Evolutionary conservation across 2,888 invertebrate species (phyloP).

Genomic region (Clunio marinus): DNA sequence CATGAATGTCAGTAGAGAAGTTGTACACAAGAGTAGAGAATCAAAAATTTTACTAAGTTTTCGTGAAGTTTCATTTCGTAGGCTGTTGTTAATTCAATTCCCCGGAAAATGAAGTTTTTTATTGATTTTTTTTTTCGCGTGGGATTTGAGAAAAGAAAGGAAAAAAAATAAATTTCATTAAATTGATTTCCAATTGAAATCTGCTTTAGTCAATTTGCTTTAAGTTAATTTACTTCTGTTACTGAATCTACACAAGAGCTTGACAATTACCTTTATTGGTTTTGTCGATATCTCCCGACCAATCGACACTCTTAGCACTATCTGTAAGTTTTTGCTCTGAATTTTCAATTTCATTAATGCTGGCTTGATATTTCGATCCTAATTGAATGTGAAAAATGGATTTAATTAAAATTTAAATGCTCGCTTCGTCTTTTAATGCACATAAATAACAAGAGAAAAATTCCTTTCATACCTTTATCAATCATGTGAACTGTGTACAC

Average conservation of each 20-base stretch:
- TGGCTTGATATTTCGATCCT: slow-evolving; percentile 37
- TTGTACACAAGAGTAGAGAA: background rate
- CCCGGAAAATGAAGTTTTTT: background rate
- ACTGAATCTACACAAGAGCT: too few relatives aligned
- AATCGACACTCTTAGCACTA: slow-evolving; percentile 29
- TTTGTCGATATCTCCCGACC: slow-evolving; percentile 19
- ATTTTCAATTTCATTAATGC: slow-evolving; percentile 34
- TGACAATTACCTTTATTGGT: slow-evolving; percentile 35
- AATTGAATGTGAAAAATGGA: slow-evolving; percentile 17
- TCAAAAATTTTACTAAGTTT: slow-evolving; percentile 13
- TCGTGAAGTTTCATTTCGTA: slow-evolving; percentile 5
- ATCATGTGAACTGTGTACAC: slow-evolving; percentile 1
- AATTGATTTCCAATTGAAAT: background rate
- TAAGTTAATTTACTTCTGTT: background rate
- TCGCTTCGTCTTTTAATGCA: too few relatives aligned
- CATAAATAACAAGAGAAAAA: too few relatives aligned
- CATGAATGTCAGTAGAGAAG: slow-evolving; percentile 6
- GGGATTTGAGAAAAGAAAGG: background rate
- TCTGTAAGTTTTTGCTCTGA: slow-evolving; percentile 31
- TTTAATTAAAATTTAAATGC: slow-evolving; percentile 3
- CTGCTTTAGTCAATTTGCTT: background rate
- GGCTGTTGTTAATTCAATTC: slow-evolving; percentile 7
- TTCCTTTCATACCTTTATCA: slow-evolving; percentile 29
- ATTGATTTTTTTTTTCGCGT: background rate
- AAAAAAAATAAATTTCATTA: background rate